These are phyloP conservation scores for Tachysurus vachellii DNA, from an alignment of 2,113 vertebrate species.

Conservation along the genomic window DNA sequence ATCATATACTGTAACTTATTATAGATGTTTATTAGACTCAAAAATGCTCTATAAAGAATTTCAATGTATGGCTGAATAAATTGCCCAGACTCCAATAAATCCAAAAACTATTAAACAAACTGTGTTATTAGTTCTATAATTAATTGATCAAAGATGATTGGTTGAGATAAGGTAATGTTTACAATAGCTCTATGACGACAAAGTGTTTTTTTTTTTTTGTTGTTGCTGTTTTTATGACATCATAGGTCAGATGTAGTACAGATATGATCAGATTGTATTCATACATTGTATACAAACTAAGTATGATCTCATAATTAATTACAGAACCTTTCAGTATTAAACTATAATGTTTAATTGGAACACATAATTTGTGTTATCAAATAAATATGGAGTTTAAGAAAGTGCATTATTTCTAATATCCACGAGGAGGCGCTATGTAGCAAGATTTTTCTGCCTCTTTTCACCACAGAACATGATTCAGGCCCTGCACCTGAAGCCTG, in stretches of 20 bases:
- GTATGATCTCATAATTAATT: neutral
- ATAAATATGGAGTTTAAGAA: neutral
- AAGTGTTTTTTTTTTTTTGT: too few species aligned
- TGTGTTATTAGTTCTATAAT: neutral
- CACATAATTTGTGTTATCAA: neutral
- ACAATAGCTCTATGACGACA: too few species aligned
- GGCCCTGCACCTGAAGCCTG: neutral
- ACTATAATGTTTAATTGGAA: neutral
- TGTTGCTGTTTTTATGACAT: too few species aligned
- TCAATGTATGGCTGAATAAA: neutral
- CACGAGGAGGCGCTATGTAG: neutral
- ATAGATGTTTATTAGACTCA: neutral
- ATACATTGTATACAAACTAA: neutral
- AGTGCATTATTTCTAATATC: neutral
- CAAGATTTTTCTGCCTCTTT: neutral
- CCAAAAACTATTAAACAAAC: neutral
- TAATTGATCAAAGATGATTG: too few species aligned
- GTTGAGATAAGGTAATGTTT: too few species aligned
- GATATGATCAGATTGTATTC: too few species aligned
- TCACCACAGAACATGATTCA: neutral
- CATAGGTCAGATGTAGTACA: too few species aligned
- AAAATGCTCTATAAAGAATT: neutral
- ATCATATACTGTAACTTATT: neutral
- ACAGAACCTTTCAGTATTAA: neutral
- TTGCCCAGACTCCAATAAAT: neutral